phyloP scores from a whole-genome alignment of 2,113 vertebrate species.

The Cyprinus carpio region DNA sequence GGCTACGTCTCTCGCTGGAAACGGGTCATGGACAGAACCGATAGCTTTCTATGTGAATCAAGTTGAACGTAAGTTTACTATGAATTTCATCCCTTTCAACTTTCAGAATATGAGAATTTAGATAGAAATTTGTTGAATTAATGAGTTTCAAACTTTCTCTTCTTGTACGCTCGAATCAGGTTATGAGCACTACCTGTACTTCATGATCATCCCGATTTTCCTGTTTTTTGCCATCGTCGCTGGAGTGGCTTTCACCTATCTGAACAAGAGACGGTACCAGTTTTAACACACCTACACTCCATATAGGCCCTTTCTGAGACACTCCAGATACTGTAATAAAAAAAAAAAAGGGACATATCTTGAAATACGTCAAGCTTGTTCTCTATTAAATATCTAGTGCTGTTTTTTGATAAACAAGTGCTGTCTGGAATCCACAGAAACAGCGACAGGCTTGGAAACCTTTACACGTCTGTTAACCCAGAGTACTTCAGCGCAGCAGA shows the following conservation, averaged over 20 bases:
- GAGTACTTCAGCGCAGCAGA: slow-evolving; percentile 98
- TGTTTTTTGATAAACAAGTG: too few species aligned
- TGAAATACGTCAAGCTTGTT: slow-evolving; percentile 37
- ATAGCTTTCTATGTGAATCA: slow-evolving; percentile 85
- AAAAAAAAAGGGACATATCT: neutral
- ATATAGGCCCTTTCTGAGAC: neutral
- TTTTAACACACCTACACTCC: neutral
- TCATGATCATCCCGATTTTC: slow-evolving; percentile 81
- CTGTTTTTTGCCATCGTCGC: slow-evolving; percentile 76
- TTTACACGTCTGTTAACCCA: slow-evolving; percentile 96
- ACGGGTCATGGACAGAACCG: slow-evolving; percentile 92
- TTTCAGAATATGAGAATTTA: neutral
- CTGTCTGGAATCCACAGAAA: slow-evolving; percentile 73
- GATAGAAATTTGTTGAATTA: neutral
- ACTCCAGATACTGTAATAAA: too few species aligned
- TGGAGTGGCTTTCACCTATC: slow-evolving; percentile 73
- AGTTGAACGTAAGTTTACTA: slow-evolving; percentile 81
- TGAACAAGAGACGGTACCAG: slow-evolving; percentile 87
- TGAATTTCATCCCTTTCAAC: neutral
- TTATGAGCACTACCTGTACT: slow-evolving; percentile 82
- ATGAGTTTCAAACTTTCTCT: neutral
- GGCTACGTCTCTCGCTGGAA: slow-evolving; percentile 93
- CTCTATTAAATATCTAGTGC: too few species aligned
- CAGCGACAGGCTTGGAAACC: slow-evolving; percentile 89
- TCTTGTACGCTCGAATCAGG: slow-evolving; percentile 63